These are phyloP conservation scores for Pogoniulus pusillus DNA, from an alignment of 2,797 vertebrate genomes.

Conservation along the genomic window DNA sequence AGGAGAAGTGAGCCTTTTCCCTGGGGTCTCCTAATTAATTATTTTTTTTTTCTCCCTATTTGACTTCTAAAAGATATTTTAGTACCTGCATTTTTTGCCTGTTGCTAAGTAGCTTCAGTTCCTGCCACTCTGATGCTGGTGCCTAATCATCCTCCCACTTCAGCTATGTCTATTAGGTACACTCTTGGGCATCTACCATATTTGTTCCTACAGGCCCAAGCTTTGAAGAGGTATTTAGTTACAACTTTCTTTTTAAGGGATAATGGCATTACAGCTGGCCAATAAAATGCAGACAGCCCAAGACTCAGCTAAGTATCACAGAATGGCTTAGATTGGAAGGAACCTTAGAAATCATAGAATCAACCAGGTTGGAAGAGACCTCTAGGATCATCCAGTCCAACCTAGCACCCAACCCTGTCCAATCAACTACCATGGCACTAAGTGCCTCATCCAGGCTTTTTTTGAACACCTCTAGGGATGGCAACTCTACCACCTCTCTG, in stretches of 20 bases:
- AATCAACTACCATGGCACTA: too few species aligned
- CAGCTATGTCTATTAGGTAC: background rate
- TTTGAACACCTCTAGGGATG: too few species aligned
- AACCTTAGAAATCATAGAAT: too few species aligned
- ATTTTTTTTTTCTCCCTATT: background rate
- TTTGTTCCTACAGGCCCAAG: background rate
- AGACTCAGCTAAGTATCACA: background rate
- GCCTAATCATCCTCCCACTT: background rate
- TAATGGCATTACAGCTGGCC: background rate
- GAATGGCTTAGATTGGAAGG: too few species aligned
- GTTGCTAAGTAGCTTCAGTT: background rate
- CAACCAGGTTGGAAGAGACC: too few species aligned
- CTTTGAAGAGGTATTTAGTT: background rate
- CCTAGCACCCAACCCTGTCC: too few species aligned
- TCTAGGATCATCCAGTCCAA: too few species aligned
- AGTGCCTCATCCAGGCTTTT: too few species aligned
- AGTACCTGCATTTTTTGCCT: background rate
- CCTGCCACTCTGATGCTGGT: background rate
- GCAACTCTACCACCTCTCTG: too few species aligned
- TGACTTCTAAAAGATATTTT: background rate
- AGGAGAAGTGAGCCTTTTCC: background rate
- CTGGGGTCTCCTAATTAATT: background rate
- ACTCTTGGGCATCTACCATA: background rate
- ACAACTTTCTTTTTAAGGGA: background rate
- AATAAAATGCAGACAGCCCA: background rate